Conservation (phyloP, 2,797 vertebrate genomes). For the Pangasius djambal region DNA sequence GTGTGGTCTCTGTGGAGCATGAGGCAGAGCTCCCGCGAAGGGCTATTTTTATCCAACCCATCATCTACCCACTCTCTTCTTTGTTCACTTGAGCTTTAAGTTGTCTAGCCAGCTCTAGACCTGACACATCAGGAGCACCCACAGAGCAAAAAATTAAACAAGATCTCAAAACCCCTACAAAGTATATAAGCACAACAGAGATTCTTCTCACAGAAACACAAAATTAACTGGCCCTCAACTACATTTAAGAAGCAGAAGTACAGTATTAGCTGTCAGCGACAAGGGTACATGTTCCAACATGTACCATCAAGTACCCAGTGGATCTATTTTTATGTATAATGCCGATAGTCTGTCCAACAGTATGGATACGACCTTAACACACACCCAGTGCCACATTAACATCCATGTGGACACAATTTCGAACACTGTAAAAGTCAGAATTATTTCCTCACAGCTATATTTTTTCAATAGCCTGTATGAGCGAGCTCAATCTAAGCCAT, state of each 20-base stretch:
- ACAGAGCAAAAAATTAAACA: neutral
- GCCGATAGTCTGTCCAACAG: conserved; percentile 66
- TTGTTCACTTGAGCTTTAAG: conserved; percentile 68
- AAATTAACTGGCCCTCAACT: neutral
- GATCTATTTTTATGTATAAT: conserved; percentile 65
- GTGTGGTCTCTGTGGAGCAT: conserved; percentile 59
- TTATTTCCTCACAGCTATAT: neutral
- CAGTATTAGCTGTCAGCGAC: neutral
- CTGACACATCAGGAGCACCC: conserved; percentile 1
- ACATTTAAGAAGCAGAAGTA: neutral
- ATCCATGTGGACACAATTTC: too few relatives aligned
- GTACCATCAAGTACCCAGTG: conserved; percentile 70
- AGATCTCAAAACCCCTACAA: neutral
- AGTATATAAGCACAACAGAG: neutral
- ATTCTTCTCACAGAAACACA: neutral
- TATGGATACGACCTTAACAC: conserved; percentile 72
- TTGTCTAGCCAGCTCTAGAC: conserved; percentile 42
- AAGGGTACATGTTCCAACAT: conserved; percentile 25
- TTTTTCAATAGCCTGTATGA: conserved; percentile 74
- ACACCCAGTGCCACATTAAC: neutral
- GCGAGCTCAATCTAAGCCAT: conserved; percentile 86
- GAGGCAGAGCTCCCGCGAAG: conserved; percentile 70
- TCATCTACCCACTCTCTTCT: conserved; percentile 68
- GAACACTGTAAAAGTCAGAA: neutral
- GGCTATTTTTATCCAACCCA: conserved; percentile 74